A percentile compares a stretch with the other conserved stretches of the same genome.
These are phyloP conservation scores for Tortrix viridana DNA, from an alignment of 2,888 invertebrate genomes.

Conservation along the genomic window DNA sequence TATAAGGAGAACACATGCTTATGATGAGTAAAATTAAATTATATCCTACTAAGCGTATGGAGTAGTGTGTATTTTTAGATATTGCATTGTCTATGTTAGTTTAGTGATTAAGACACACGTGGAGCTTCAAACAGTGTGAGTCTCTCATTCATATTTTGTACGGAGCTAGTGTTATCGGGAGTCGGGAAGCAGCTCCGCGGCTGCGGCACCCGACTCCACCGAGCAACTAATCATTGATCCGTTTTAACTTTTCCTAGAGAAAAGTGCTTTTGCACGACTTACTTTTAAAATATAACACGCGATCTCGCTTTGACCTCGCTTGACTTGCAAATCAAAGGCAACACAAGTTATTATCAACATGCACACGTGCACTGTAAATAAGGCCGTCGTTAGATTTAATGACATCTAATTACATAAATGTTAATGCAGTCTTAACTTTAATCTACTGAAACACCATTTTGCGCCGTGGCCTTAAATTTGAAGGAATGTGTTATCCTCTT, in stretches of 20 bases:
- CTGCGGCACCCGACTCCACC: constrained; percentile 39
- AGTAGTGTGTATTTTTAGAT: constrained; percentile 83
- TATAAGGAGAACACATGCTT: constrained; percentile 78
- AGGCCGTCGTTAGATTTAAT: constrained; percentile 66
- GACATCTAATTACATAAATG: constrained; percentile 65
- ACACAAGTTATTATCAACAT: constrained; percentile 9
- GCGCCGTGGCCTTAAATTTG: constrained; percentile 83
- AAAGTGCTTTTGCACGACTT: constrained; percentile 52
- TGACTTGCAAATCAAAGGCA: constrained; percentile 25
- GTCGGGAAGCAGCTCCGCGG: constrained; percentile 60
- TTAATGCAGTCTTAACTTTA: constrained; percentile 65
- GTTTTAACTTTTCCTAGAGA: constrained; percentile 43
- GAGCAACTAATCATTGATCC: constrained; percentile 55
- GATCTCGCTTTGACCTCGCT: constrained; percentile 26
- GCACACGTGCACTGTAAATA: constrained; percentile 60
- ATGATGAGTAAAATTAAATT: constrained; percentile 77
- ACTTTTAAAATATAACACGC: constrained; percentile 44
- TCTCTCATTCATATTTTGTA: constrained; percentile 79
- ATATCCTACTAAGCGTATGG: constrained; percentile 80
- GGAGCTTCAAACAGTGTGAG: constrained; percentile 78
- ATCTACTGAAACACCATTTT: constrained; percentile 83
- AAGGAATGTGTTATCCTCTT: constrained; percentile 79
- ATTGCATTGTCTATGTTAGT: constrained; percentile 82
- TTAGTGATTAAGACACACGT: constrained; percentile 78
- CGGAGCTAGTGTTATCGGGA: constrained; percentile 46